Base-by-base conservation (phyloP, 2,888 invertebrate species). In the Cheilosia vulpina region DNA sequence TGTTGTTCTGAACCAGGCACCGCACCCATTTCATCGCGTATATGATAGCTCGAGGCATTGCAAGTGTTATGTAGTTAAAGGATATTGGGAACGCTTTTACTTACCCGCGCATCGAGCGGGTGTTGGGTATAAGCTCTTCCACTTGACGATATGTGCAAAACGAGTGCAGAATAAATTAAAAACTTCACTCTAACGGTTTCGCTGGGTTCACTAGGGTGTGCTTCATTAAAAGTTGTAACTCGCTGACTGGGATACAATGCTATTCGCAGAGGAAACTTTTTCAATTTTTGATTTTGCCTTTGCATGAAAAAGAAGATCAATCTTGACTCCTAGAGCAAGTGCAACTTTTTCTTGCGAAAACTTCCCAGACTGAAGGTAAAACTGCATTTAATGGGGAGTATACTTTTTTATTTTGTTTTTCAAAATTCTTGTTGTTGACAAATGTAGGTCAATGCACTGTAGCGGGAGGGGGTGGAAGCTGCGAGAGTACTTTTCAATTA, bases 191-290 rank as follows among this genome's bases (percentile, higher is more conserved):
- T 72, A 77, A 77, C 72, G 72, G 38, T 13, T 50, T 55, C 68
- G 53, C 60, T 31, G 34, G 47, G 75, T 68, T 68, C 75, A 47
- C 50, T 31, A n/a, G 72, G 77, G 77, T 71, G 63, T 43, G 65
- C 77, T 82, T 82, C 81, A 77, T 82, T 82, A 71, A 82, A 82
- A 82, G 58, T 82, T 77, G 52, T 38, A 47, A 82, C 60, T 71
- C 71, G 13, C 34, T 71, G 34, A 50, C 58, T 45, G 43, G 34
- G 15, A 60, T 34, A 66, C 58, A 52, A 52, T 72, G 45, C 50
- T 27, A n/a, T 27, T 50, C 15, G 21, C 38, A 13, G 38, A 60
- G 52, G 34, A 72, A 79, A 79, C 34, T 73, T 79, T 79, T 79
- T 41, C 65, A 72, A 72, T 79, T 66, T 79, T 60, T 53, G 43